Percentiles rank a stretch among this genome's conserved stretches.
phyloP scores from a whole-genome alignment of 2,888 invertebrate species.

The Rhaphigaster nebulosa region DNA sequence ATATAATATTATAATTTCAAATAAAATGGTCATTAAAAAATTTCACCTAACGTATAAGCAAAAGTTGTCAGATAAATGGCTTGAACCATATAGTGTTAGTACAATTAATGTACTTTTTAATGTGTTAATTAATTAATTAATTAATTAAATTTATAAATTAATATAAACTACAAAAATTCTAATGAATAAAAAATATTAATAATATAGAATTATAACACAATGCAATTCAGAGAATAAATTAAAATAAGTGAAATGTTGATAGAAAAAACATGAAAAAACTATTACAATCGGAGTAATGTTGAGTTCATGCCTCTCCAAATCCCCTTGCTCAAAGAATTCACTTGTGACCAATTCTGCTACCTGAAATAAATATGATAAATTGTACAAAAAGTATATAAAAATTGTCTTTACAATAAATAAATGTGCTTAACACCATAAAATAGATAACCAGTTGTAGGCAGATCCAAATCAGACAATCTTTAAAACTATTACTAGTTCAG shows the following conservation, averaged over 20 bases:
- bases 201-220: background rate
- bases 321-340: constrained; percentile 95
- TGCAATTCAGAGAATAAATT: background rate
- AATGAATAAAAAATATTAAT: background rate
- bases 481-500: no score
- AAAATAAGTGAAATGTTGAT: background rate
- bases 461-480: background rate
- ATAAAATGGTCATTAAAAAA: no score
- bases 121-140: no score
- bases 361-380: constrained; percentile 64
- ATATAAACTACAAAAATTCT: no score
- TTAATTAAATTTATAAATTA: no score
- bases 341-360: constrained; percentile 92
- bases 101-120: no score
- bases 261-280: constrained; percentile 66
- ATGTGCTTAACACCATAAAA: background rate
- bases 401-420: background rate
- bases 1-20: no score
- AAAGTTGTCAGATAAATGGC: no score
- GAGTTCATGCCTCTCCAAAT: constrained; percentile 88
- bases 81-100: no score
- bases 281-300: constrained; percentile 92
- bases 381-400: background rate
- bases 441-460: background rate
- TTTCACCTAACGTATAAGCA: no score